Evolutionary conservation across 2,797 vertebrate species (phyloP).

Genomic region (Melanotaenia pygmaea): DNA sequence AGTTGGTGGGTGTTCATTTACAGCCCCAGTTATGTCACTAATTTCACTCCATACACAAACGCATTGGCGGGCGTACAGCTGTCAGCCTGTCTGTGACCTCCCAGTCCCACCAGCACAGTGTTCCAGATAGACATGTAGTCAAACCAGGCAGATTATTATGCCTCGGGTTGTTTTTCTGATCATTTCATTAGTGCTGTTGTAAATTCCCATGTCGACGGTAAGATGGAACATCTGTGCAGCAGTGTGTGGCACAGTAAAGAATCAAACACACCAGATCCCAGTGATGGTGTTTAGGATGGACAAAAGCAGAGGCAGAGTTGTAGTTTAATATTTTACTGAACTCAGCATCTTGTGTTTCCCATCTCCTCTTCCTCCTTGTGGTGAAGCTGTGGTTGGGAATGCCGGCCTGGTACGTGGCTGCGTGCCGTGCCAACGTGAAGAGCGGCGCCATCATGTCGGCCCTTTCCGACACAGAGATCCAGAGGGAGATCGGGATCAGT

Average conservation of each 20-base stretch:
- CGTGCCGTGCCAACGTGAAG: constrained; percentile 97
- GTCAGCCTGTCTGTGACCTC: background rate
- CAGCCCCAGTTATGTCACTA: background rate
- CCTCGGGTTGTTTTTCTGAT: no score
- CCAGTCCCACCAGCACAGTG: background rate
- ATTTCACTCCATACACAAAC: background rate
- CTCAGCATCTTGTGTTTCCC: background rate
- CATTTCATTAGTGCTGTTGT: background rate
- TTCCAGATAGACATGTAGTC: constrained; percentile 14
- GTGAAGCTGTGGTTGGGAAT: constrained; percentile 95
- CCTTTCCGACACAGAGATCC: constrained; percentile 96
- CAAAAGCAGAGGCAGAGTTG: background rate
- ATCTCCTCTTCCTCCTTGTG: background rate
- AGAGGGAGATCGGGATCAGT: constrained; percentile 97
- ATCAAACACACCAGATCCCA: background rate
- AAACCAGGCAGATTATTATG: background rate
- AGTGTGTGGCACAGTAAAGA: background rate
- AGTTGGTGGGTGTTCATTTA: background rate
- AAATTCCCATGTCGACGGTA: background rate
- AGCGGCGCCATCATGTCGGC: constrained; percentile 99
- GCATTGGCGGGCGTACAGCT: background rate
- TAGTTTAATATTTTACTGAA: background rate
- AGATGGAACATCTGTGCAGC: background rate
- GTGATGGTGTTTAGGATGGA: background rate
- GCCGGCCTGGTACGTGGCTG: constrained; percentile 98